Conservation (phyloP, 2,797 vertebrate genomes). For the Epinephelus malabaricus region DNA sequence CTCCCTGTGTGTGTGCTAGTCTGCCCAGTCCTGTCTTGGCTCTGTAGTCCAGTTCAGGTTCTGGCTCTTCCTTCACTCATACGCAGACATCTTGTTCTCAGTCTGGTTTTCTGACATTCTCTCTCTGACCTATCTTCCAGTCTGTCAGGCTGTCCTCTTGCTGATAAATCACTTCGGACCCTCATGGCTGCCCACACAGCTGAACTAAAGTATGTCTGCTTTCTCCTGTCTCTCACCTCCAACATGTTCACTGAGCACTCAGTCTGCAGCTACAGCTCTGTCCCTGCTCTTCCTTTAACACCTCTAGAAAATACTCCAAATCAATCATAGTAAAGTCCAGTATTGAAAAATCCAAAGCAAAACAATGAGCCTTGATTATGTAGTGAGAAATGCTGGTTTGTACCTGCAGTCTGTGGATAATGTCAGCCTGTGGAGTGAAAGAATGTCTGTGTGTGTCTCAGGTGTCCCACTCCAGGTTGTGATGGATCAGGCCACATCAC, state of each 20-base stretch:
- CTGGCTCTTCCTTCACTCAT: conserved; percentile 63
- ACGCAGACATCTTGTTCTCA: conserved; percentile 57
- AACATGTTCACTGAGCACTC: conserved; percentile 66
- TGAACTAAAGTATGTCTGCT: conserved; percentile 99
- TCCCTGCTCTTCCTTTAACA: conserved; percentile 61
- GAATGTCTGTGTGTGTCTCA: conserved; percentile 73
- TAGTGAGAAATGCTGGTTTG: conserved; percentile 26
- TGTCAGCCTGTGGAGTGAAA: conserved; percentile 22
- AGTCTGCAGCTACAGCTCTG: conserved; percentile 64
- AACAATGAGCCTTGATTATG: conserved; percentile 25
- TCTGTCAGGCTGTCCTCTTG: conserved; percentile 99
- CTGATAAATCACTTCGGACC: conserved; percentile 99
- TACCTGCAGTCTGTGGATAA: conserved; percentile 10
- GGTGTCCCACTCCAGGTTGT: conserved; percentile 98
- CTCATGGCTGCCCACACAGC: conserved; percentile 99
- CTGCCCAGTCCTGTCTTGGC: conserved; percentile 52
- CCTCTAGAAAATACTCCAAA: conserved; percentile 31
- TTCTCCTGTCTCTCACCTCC: conserved; percentile 74
- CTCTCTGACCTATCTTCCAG: conserved; percentile 86
- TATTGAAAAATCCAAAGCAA: conserved; percentile 30
- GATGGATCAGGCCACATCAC: conserved; percentile 99
- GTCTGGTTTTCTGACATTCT: conserved; percentile 71
- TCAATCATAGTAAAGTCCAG: conserved; percentile 29
- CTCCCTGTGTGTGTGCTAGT: conserved; percentile 34
- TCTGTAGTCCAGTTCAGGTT: conserved; percentile 48